Percentiles rank a stretch among this genome's conserved stretches.
phyloP scores from a whole-genome alignment of 2,113 vertebrate genomes.

The Notiomystis cincta region DNA sequence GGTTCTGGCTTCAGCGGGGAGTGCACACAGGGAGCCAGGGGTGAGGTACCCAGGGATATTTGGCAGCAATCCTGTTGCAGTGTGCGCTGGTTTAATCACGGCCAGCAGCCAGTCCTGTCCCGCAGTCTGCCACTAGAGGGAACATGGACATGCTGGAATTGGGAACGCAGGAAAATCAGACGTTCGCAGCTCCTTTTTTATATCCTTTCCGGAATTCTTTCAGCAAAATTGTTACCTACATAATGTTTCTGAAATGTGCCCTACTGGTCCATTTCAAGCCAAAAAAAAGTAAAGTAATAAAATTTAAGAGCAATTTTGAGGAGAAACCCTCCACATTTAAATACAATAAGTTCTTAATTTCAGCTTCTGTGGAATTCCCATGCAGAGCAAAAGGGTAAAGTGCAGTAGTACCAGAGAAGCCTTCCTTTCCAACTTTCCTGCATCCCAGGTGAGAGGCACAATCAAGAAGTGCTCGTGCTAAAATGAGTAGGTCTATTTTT shows the following conservation, averaged over 20 bases:
- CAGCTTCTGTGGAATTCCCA: neutral
- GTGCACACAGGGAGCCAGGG: fast-evolving
- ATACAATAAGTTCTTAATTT: neutral
- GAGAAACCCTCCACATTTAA: neutral
- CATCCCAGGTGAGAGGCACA: neutral
- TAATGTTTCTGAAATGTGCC: neutral
- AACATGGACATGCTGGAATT: neutral
- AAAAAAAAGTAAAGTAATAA: neutral
- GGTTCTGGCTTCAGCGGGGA: neutral
- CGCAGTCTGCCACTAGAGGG: neutral
- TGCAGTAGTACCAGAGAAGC: neutral
- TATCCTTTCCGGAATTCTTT: neutral
- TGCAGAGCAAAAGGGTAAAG: neutral
- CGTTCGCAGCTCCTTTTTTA: neutral
- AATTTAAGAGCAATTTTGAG: neutral
- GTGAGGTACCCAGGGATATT: fast-evolving
- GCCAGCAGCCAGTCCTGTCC: neutral
- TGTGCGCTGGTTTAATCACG: fast-evolving
- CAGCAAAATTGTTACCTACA: neutral
- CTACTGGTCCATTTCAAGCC: neutral
- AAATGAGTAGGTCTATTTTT: neutral
- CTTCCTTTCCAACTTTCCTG: neutral
- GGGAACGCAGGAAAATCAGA: fast-evolving
- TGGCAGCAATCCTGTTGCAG: fast-evolving
- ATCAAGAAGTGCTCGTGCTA: neutral